Evolutionary conservation across 37 sponge, comb jelly and placozoan species (phyloP).

Genomic region (Halisarca cf. caerulea): DNA sequence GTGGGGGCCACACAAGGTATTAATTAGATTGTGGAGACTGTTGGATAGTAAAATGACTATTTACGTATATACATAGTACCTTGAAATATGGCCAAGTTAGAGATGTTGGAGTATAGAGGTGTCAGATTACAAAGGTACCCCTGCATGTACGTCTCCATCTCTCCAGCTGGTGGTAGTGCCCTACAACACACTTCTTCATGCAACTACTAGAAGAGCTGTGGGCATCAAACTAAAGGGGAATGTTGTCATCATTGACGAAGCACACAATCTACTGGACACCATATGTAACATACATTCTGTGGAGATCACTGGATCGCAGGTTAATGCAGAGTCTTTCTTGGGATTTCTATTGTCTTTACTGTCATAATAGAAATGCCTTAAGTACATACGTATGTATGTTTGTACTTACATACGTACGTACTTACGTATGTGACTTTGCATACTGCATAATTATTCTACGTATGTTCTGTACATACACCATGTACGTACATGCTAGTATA

Average conservation of each 20-base stretch:
- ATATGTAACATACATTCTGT: constrained; percentile 85
- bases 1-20: no score
- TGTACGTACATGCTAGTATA: not conserved
- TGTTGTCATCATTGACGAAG: constrained; percentile 97
- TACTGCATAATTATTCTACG: no score
- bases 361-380: not conserved
- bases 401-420: not conserved
- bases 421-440: not conserved
- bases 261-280: constrained; percentile 97
- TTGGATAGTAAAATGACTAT: no score
- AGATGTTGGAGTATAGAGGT: no score
- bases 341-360: not conserved
- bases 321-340: no score
- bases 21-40: no score
- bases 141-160: not conserved
- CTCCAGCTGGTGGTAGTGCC: constrained; percentile 87
- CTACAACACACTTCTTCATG: constrained; percentile 92
- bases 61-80: no score
- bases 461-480: not conserved
- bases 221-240: constrained; percentile 84
- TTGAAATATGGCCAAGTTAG: no score
- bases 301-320: constrained; percentile 76
- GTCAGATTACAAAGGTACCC: no score
- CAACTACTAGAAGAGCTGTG: constrained; percentile 76
- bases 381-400: not conserved